phyloP scores from a whole-genome alignment of 2,888 invertebrate genomes.

The Furcula furcula region DNA sequence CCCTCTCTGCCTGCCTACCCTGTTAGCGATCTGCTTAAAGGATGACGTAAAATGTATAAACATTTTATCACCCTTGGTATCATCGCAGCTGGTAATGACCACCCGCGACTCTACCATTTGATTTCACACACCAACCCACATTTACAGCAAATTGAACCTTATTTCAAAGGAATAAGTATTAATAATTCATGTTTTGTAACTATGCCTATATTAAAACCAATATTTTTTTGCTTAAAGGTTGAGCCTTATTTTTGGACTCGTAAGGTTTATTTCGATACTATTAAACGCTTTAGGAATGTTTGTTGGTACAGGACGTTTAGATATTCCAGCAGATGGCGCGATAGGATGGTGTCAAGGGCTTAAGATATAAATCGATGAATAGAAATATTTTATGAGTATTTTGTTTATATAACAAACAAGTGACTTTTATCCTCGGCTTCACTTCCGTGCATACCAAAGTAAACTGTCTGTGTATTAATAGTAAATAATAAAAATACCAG shows the following conservation, averaged over 20 bases:
- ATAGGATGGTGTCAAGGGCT: slow-evolving; percentile 57
- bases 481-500: too few relatives aligned
- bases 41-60: slow-evolving; percentile 9
- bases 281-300: background rate
- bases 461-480: too few relatives aligned
- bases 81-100: slow-evolving; percentile 66
- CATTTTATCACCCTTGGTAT: slow-evolving; percentile 54
- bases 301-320: slow-evolving; percentile 24
- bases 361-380: slow-evolving; percentile 48
- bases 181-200: slow-evolving; percentile 18
- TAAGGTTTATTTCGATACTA: background rate
- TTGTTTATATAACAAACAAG: slow-evolving; percentile 54
- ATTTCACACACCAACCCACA: slow-evolving; percentile 45
- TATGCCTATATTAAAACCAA: too few relatives aligned
- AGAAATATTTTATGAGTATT: slow-evolving; percentile 50
- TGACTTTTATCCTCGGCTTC: too few relatives aligned
- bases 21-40: too few relatives aligned
- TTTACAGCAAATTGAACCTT: slow-evolving; percentile 10
- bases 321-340: slow-evolving; percentile 67
- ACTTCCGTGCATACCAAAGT: too few relatives aligned
- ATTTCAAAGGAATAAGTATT: slow-evolving; percentile 6
- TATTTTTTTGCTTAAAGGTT: too few relatives aligned
- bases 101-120: slow-evolving; percentile 64
- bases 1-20: too few relatives aligned
- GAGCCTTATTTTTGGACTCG: background rate